These are phyloP conservation scores for Hydractinia echinata DNA, from an alignment of 30 jellyfish, hydroid and myxozoan species.

Conservation along the genomic window DNA sequence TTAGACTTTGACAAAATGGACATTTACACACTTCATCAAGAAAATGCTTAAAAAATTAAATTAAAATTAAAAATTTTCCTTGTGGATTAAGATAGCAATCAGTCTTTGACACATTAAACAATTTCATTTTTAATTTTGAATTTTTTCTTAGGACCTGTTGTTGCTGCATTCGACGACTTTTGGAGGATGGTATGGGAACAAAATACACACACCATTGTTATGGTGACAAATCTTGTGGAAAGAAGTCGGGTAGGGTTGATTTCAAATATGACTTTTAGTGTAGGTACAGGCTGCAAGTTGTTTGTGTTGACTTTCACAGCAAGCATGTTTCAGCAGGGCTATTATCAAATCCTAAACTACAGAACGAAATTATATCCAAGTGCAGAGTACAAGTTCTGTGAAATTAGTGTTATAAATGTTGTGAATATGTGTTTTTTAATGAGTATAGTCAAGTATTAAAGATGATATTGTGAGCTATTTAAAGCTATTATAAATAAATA, in stretches of 20 bases:
- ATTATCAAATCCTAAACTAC: too few species aligned
- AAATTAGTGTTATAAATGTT: too few species aligned
- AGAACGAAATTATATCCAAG: too few species aligned
- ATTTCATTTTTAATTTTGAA: neutral
- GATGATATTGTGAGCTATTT: too few species aligned
- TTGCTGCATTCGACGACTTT: slow-evolving; percentile 87
- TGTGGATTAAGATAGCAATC: neutral
- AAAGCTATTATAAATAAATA: too few species aligned
- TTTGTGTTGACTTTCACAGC: neutral
- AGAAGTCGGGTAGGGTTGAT: slow-evolving; percentile 62
- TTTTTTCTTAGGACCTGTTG: slow-evolving; percentile 71
- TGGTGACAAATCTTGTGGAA: slow-evolving; percentile 90
- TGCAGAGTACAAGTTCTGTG: too few species aligned
- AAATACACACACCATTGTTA: slow-evolving; percentile 71
- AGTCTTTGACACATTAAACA: neutral
- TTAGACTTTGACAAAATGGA: neutral
- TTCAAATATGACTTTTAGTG: neutral
- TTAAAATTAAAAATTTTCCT: neutral
- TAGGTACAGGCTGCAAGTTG: neutral
- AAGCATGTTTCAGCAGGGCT: too few species aligned
- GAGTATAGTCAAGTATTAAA: too few species aligned
- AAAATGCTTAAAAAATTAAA: too few species aligned
- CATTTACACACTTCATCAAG: neutral
- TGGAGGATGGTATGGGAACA: slow-evolving; percentile 99
- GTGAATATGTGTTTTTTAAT: too few species aligned